Evolutionary conservation across 2,888 invertebrate genomes (phyloP).

Genomic region (Drosophila macrospina): DNA sequence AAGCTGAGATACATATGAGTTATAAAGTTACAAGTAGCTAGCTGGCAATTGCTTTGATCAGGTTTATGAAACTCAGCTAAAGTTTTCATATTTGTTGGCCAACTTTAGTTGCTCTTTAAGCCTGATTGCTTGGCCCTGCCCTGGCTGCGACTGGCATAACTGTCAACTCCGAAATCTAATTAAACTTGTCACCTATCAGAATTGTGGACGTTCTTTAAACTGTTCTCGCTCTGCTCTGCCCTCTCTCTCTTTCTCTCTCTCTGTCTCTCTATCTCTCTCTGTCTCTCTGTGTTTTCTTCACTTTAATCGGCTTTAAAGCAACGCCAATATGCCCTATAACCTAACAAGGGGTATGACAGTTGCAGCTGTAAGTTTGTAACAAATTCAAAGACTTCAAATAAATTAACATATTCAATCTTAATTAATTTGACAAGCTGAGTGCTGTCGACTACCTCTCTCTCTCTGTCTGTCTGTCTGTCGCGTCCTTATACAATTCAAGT

Average conservation of each 20-base stretch:
- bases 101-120: not conserved
- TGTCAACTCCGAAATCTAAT: constrained; percentile 71
- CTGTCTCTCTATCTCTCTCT: too few relatives aligned
- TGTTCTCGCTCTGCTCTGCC: not conserved
- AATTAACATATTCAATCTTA: not conserved
- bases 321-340: constrained; percentile 30
- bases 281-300: not conserved
- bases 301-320: constrained; percentile 65
- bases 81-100: constrained; percentile 17
- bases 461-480: too few relatives aligned
- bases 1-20: not conserved
- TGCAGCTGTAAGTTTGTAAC: not conserved
- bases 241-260: too few relatives aligned
- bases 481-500: not conserved
- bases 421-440: not conserved
- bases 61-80: not conserved
- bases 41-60: not conserved
- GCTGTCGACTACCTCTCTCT: too few relatives aligned
- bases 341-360: not conserved
- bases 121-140: constrained; percentile 1
- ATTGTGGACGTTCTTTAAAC: constrained; percentile 34
- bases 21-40: not conserved
- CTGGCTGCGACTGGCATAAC: not conserved
- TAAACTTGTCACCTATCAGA: constrained; percentile 68
- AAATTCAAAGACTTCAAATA: not conserved